Conservation (phyloP, 1,140 invertebrate genomes). For the Ceratina australensis region DNA sequence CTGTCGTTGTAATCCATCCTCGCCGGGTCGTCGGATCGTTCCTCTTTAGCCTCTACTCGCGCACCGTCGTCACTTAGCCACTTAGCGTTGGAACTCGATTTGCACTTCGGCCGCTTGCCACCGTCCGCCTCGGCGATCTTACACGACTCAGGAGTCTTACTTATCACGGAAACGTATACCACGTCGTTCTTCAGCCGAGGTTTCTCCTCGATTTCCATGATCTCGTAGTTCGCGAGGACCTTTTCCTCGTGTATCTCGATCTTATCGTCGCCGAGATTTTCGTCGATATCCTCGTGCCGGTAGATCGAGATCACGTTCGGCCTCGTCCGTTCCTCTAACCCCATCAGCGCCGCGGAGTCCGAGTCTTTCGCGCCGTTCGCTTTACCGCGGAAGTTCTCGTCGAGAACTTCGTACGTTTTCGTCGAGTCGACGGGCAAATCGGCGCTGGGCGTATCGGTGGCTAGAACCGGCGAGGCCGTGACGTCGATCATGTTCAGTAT, state of each 20-base stretch:
- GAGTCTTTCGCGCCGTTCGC: not conserved
- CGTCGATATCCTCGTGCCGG: not conserved
- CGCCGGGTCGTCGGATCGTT: constrained; percentile 48
- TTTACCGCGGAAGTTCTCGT: constrained; percentile 8
- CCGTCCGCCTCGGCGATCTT: constrained; percentile 59
- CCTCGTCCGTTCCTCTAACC: constrained; percentile 6
- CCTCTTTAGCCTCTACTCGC: constrained; percentile 38
- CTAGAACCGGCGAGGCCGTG: constrained; percentile 65
- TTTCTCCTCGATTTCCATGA: not conserved
- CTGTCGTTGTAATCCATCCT: constrained; percentile 63
- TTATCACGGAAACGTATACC: constrained; percentile 11
- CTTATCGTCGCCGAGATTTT: constrained; percentile 28
- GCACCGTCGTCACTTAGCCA: constrained; percentile 12
- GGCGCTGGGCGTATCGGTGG: constrained; percentile 64
- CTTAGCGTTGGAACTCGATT: constrained; percentile 16
- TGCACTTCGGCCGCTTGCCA: constrained; percentile 28
- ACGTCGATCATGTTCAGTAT: constrained; percentile 74
- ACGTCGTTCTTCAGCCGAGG: not conserved
- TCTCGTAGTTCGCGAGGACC: not conserved
- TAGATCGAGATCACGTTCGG: constrained; percentile 15
- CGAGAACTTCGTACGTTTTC: constrained; percentile 56
- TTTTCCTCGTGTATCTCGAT: constrained; percentile 51
- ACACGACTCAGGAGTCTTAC: constrained; percentile 26
- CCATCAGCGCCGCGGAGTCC: not conserved
- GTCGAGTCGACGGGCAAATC: constrained; percentile 63